Evolutionary conservation across 2,888 invertebrate genomes (phyloP).

Genomic region (Leucophenga montana): DNA sequence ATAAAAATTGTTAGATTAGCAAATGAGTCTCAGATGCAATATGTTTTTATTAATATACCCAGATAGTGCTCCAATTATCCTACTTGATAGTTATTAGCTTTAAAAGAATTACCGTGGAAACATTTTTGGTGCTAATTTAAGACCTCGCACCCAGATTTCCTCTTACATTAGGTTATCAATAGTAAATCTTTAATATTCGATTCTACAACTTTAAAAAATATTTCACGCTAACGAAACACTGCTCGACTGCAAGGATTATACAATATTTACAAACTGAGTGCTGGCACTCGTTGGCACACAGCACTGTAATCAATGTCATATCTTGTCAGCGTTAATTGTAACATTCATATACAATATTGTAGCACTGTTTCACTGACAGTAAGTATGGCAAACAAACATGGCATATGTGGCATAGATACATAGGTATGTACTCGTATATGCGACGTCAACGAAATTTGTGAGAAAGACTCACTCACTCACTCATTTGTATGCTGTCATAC

Average conservation of each 20-base stretch:
- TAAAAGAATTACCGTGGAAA: no score
- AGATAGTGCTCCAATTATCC: no score
- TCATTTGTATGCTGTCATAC: constrained; percentile 11
- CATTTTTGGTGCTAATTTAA: no score
- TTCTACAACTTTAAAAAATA: no score
- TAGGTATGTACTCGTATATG: constrained; percentile 20
- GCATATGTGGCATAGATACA: neutral
- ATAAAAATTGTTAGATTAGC: no score
- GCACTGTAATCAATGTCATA: constrained; percentile 55
- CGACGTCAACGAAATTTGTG: neutral
- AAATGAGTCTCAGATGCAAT: no score
- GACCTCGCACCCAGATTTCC: no score
- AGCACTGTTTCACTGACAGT: constrained; percentile 34
- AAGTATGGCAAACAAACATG: constrained; percentile 5
- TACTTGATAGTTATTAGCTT: no score
- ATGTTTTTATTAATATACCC: no score
- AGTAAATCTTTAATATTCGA: no score
- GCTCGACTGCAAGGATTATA: constrained; percentile 11
- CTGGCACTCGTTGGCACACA: no score
- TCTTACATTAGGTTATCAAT: no score
- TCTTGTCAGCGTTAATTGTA: constrained; percentile 58
- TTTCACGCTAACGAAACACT: constrained; percentile 40
- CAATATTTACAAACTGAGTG: neutral
- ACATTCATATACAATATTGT: neutral
- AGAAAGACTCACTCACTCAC: neutral